Base-by-base conservation (phyloP, 2,888 invertebrate species). In the Dynastes maya region DNA sequence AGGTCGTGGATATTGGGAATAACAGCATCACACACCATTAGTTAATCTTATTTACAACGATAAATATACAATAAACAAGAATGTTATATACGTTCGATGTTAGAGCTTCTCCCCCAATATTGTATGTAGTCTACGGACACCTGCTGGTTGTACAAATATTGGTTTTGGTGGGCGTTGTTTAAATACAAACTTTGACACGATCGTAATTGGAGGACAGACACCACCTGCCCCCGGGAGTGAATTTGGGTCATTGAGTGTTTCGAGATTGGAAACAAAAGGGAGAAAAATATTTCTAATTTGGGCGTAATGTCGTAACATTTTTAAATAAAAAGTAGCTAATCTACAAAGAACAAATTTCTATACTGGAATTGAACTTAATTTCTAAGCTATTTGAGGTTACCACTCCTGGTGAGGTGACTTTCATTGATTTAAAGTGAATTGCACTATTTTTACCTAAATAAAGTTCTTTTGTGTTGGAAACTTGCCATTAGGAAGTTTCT, bases 11-110 rank as follows among this genome's bases (percentile, higher is more conserved):
- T 11, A 29, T 9, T 11, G n/a, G 29, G 51, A 70, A 68, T 40
- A 68, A 70, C 70, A 53, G 29, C 70, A 70, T 70, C 53, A 53
- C 70, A 53, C 70, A 29, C 53, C 70, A 53, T 70, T 70, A 53
- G 70, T 53, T 70, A 70, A 70, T 70, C 53, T 70, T 70, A 53
- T 70, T 70, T 70, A 70, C 51, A 32, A 32, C 29, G 22, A 51
- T 70, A 51, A 51, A 70, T 53, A 70, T 53, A 68, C 68, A 64
- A 37, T 8, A 32, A n/a, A 13, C 37, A 32, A 45, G 9, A 0
- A 22, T n/a, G 64, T n/a, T 64, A 32, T 2, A 32, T 37, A 37
- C 32, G 32, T 37, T 37, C 45, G 45, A 45, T 68, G 64, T n/a
- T 64, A 64, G 27, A 70, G 53, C 53, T 70, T 70, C 45, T 45